Evolutionary conservation across 2,113 vertebrate genomes (phyloP), one percentile per base, ranked within the genome.

Genomic region (Nothoprocta perdicaria): DNA sequence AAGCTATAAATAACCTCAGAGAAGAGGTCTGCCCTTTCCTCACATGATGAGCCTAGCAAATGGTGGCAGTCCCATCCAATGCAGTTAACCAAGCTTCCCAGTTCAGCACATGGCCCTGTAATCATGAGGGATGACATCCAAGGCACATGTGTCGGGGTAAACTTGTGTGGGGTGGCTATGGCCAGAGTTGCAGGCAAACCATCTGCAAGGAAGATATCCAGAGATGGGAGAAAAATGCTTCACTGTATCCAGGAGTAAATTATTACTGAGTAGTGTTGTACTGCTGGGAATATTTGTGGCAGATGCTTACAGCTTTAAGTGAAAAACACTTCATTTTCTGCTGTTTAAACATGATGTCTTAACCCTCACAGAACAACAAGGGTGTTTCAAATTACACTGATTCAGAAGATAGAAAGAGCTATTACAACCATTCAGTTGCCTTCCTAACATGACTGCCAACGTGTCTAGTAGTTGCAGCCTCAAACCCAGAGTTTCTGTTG

Each of bases 281-380:
- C 60, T 75, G 53, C 84, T 95, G 80, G n/a, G 15, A 81, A 62
- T 43, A 31, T 58, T 95, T 84, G 53, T 80, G 48, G 84, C 93
- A 88, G 88, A 94, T 76, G 90, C 50, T 90, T 71, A 77, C 84
- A 86, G 90, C 10, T 88, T 84, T 94, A 38, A 38, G 35, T 38
- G 35, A 38, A 38, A 62, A 55, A 2, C 79, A 50, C 76, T 93
- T 85, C 8, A 83, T 94, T 94, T 95, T 91, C 87, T 91, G 82
- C 79, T 89, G 50, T 85, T 95, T 93, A 91, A 89, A 77, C 18
- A 38, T 52, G 60, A 82, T 4, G 1, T 78, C 57, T 33, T 80
- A 87, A 85, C 5, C 12, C 86, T 35, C 55, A 31, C 12, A 63
- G 62, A 83, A 31, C 10, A 76, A 65, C 31, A 86, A 81, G 18